These are phyloP conservation scores for Leptodactylus fallax DNA, from an alignment of 2,797 vertebrate species.

Conservation along the genomic window DNA sequence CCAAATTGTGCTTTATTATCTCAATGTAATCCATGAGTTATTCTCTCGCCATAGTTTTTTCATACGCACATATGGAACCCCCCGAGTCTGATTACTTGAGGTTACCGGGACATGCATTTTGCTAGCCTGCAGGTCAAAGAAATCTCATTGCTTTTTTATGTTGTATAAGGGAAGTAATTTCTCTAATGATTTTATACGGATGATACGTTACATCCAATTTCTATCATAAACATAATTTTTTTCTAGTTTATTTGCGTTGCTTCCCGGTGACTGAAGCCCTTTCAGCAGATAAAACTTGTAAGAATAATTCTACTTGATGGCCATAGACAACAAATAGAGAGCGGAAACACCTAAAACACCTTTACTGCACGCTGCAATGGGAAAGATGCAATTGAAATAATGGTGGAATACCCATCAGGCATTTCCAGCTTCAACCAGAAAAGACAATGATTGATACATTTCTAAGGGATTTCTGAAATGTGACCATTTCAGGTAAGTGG, in stretches of 20 bases:
- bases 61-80: not conserved
- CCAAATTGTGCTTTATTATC: not conserved
- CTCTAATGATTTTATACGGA: not conserved
- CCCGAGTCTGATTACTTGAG: not conserved
- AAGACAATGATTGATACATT: slow-evolving; percentile 7
- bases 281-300: not conserved
- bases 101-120: not conserved
- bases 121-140: not conserved
- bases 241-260: not conserved
- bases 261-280: not conserved
- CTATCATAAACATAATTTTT: not conserved
- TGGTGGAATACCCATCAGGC: not conserved
- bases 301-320: not conserved
- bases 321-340: not conserved
- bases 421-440: not conserved
- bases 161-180: not conserved
- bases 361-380: not conserved
- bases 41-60: too few species aligned
- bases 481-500: slow-evolving; percentile 1
- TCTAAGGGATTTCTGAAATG: not conserved
- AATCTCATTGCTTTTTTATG: not conserved
- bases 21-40: not conserved
- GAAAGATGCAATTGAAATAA: not conserved
- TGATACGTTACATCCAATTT: not conserved
- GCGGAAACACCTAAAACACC: not conserved